Percentiles rank a stretch among this genome's conserved stretches.
Conservation (phyloP, 2,888 invertebrate genomes). For the Ligdia adustata region DNA sequence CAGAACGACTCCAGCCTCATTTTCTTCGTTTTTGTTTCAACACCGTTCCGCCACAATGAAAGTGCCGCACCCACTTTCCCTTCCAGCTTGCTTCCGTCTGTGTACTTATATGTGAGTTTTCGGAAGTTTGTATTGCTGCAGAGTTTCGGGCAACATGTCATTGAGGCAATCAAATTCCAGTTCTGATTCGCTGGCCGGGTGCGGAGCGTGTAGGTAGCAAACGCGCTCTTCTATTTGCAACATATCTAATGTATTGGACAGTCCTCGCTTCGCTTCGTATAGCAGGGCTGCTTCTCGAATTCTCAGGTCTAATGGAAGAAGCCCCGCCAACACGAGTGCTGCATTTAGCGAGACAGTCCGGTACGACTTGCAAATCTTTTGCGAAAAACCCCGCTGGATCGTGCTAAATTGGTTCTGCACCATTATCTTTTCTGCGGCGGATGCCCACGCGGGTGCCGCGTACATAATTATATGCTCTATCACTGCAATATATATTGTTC, state of each 20-base stretch:
- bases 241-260: background rate
- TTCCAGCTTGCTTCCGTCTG: slow-evolving; percentile 6
- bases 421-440: no score
- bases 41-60: background rate
- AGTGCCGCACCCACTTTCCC: no score
- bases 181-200: background rate
- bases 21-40: slow-evolving; percentile 1
- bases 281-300: slow-evolving; percentile 5
- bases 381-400: background rate
- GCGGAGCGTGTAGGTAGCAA: background rate
- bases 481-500: background rate
- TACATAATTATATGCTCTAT: no score
- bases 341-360: background rate
- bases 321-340: slow-evolving; percentile 1
- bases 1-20: no score
- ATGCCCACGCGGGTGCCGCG: slow-evolving; percentile 3
- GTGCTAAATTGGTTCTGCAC: slow-evolving; percentile 1
- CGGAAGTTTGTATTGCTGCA: background rate
- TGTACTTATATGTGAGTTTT: slow-evolving; percentile 6
- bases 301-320: slow-evolving; percentile 6
- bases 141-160: slow-evolving; percentile 2
- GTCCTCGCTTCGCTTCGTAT: slow-evolving; percentile 13
- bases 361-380: slow-evolving; percentile 3
- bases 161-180: background rate
- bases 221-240: background rate